Percentiles rank a stretch among this genome's conserved stretches.
phyloP scores from a whole-genome alignment of 2,113 vertebrate species.

The Tautogolabrus adspersus region DNA sequence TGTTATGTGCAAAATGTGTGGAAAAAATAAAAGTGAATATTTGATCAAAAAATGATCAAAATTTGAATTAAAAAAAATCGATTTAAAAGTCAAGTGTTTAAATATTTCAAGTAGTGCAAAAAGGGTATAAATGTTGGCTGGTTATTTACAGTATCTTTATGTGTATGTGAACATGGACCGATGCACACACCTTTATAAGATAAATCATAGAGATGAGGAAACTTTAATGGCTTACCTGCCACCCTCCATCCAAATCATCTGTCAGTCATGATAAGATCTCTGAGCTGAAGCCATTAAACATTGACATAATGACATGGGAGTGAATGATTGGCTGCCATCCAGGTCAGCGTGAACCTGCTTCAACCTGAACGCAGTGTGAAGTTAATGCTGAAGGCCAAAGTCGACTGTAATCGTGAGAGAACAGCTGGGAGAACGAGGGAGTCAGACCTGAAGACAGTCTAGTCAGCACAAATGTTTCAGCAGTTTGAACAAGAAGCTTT shows the following conservation, averaged over 20 bases:
- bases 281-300: conserved; percentile 29
- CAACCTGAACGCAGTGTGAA: conserved; percentile 45
- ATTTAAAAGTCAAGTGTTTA: neutral
- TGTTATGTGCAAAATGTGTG: neutral
- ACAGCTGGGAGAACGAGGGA: neutral
- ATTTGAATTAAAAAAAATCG: no score
- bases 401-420: neutral
- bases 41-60: neutral
- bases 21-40: neutral
- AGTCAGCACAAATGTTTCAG: neutral
- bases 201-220: conserved; percentile 45
- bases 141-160: neutral
- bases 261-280: conserved; percentile 62
- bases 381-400: conserved; percentile 11
- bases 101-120: neutral
- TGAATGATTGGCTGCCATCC: conserved; percentile 53
- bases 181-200: conserved; percentile 8
- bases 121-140: neutral
- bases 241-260: conserved; percentile 35
- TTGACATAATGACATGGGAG: conserved; percentile 41
- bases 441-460: neutral
- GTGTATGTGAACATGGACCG: neutral
- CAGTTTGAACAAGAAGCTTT: neutral
- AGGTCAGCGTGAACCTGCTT: conserved; percentile 47
- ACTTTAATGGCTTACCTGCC: conserved; percentile 27